Base-by-base conservation (phyloP, 2,113 vertebrate genomes). In the Alectura lathami region DNA sequence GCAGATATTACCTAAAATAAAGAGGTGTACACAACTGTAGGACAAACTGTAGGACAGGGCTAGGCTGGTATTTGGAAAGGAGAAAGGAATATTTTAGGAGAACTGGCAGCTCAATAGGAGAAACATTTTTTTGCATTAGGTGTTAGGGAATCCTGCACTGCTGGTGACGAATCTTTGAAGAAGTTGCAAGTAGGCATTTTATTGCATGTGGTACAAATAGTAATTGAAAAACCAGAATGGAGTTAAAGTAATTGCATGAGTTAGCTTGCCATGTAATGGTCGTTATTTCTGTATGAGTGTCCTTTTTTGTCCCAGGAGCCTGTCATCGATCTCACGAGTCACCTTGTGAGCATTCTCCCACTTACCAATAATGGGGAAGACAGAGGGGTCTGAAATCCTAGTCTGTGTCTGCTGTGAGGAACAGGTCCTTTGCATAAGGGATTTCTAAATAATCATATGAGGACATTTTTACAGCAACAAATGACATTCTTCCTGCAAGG, bases 321-420 rank as follows among this genome's bases (percentile, higher is more conserved):
- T 64, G 26, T 60, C 34, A 67, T 67, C 17, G 3, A 47, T 9
- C 27, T 78, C 48, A 60, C 7, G 24, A 75, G 32, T 45, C 32
- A 67, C 47, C 9, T 45, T 80, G 50, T 15, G 17, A 77, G 22
- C 47, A 57, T 60, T 66, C 17, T 78, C 20, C 17, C 29, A 43
- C 22, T 76, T 70, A 48, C 10, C 4, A 30, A 6, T 38, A 60
- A 34, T 1, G 16, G 9, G 17, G 70, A 43, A 0, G 0, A 56
- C 45, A 24, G 14, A 43, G 8, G 34, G 10, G 9, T 76, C 24
- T 75, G 50, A 53, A 86, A 50, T 69, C 18, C 13, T 63, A n/a
- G 22, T 56, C 16, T 64, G 0, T 0, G 1, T 54, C 43, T 82
- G 40, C 48, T 74, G 47, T 11, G 18, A 77, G 51, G 57, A 50